Evolutionary conservation across 2,113 vertebrate species (phyloP), one percentile per base, ranked within the genome.

Genomic region (Eleginops maclovinus): DNA sequence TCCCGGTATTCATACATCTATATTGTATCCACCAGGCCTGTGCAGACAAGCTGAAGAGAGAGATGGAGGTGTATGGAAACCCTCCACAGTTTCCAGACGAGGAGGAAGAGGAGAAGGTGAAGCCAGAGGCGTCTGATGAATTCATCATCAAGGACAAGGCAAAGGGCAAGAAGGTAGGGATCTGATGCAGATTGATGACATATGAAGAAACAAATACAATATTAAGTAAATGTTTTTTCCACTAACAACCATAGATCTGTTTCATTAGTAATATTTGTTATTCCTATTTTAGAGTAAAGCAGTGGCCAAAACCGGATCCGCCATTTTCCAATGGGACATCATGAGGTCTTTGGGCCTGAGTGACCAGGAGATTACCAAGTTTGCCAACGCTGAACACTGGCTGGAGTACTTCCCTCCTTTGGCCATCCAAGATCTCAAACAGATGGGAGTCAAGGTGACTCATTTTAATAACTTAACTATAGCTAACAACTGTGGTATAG

Each of bases 11-110:
- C 62, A 43, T 83, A 53, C 49, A 28, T 56, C 2, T 10, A 7
- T 51, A 21, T 26, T 77, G 22, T 66, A 0, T 81, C 22, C n/a
- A 7, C 72, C 65, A 99, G 98, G 98, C 98, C 41, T 99, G 98
- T 95, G 97, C 98, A 53, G 98, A 99, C 93, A 99, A 99, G 66
- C 91, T 99, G 62, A 99, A 99, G 90, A 95, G 98, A 88, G 98
- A 99, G 92, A 95, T 98, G 92, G 98, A 99, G 69, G 65, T 99
- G 1, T 99, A 97, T 83, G 97, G 98, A 58, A 97, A 93, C 71
- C 98, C 97, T 26, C 98, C 98, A 0, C 95, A 96, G 89, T 99
- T 99, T 87, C 97, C 98, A 17, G 97, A 98, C 15, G 97, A 98
- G 54, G 97, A 97, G 11, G 97, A 98, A 4, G 96, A 97, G 4